Evolutionary conservation across 2,888 invertebrate genomes (phyloP).

Genomic region (Hylaea fasciaria): DNA sequence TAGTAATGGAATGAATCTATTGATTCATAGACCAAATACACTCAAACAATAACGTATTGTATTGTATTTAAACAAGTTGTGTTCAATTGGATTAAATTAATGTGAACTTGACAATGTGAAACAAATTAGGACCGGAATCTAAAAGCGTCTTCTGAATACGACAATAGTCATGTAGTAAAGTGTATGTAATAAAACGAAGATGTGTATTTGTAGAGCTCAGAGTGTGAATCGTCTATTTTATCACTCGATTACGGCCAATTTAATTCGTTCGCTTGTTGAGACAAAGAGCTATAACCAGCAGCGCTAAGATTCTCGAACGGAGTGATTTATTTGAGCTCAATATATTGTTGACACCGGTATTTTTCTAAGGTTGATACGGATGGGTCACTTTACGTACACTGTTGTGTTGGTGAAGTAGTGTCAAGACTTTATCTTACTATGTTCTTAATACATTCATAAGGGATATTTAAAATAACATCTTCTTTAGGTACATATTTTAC

Average conservation of each 20-base stretch:
- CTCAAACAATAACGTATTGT: slow-evolving; percentile 34
- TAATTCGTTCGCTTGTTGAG: slow-evolving; percentile 48
- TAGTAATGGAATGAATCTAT: slow-evolving; percentile 38
- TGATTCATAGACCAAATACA: slow-evolving; percentile 37
- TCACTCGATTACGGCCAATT: slow-evolving; percentile 51
- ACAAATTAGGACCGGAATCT: slow-evolving; percentile 23
- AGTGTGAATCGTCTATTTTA: slow-evolving; percentile 38
- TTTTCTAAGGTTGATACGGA: too few species aligned
- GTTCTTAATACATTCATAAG: slow-evolving; percentile 9
- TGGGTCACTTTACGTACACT: slow-evolving; percentile 43
- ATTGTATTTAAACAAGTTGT: slow-evolving; percentile 32
- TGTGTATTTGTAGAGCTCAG: slow-evolving; percentile 27
- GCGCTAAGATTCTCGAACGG: slow-evolving; percentile 40
- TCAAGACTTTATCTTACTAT: slow-evolving; percentile 37
- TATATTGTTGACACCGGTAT: slow-evolving; percentile 43
- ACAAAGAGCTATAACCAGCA: slow-evolving; percentile 45
- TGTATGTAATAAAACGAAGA: slow-evolving; percentile 26
- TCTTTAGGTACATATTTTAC: too few species aligned
- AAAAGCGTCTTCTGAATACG: slow-evolving; percentile 24
- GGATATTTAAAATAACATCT: too few species aligned
- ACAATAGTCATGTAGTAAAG: slow-evolving; percentile 27
- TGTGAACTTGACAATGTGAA: slow-evolving; percentile 32
- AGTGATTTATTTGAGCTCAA: slow-evolving; percentile 50
- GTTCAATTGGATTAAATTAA: slow-evolving; percentile 36
- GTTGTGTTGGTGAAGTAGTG: slow-evolving; percentile 45